A percentile compares a stretch with the other conserved stretches of the same genome.
These are phyloP conservation scores for Darevskia mixta DNA, from an alignment of 2,797 vertebrate species.

Conservation along the genomic window DNA sequence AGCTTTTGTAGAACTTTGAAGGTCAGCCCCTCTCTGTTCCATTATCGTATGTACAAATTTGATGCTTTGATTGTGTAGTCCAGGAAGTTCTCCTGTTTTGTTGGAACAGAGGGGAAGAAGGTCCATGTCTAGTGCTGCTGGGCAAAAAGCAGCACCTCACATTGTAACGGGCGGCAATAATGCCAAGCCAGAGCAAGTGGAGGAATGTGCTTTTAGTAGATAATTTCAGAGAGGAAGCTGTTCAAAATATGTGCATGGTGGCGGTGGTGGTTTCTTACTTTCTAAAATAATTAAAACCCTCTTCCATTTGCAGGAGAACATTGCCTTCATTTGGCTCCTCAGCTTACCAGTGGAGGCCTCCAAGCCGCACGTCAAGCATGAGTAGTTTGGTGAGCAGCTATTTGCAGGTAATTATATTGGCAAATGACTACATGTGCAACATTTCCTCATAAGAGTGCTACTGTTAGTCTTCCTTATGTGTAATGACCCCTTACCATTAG, in stretches of 20 bases:
- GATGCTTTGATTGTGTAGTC: neutral
- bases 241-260: neutral
- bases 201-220: neutral
- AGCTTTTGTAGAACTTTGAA: neutral
- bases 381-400: slow-evolving; percentile 94
- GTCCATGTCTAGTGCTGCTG: neutral
- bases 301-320: slow-evolving; percentile 83
- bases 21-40: neutral
- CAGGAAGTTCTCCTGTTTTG: neutral
- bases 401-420: slow-evolving; percentile 85
- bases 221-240: neutral
- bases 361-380: slow-evolving; percentile 95
- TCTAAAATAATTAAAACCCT: neutral
- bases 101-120: neutral
- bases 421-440: slow-evolving; percentile 13
- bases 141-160: too few relatives aligned
- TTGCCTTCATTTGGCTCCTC: slow-evolving; percentile 85
- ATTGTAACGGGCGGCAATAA: neutral
- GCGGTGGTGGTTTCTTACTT: neutral
- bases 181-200: neutral
- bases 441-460: neutral
- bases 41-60: neutral
- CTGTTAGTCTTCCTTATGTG: neutral
- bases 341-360: slow-evolving; percentile 90
- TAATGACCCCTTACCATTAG: neutral